Base-by-base conservation (phyloP, 2,888 invertebrate species). In the Chloroclystis v-ata region DNA sequence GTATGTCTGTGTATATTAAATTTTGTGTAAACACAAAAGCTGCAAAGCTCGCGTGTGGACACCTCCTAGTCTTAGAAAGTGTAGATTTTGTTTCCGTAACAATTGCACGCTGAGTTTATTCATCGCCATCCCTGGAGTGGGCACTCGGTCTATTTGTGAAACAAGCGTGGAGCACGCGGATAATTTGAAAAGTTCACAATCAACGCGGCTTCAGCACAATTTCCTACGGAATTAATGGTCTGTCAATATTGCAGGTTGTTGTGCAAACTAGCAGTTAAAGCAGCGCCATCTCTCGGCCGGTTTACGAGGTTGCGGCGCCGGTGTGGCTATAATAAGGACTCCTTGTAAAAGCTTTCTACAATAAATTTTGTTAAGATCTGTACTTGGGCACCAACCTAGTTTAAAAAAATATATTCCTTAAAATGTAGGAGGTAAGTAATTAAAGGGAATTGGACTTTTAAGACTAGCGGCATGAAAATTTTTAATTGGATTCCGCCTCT, bases 141-240 rank as follows among this genome's bases (percentile, higher is more conserved):
- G 52, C 26, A 51, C 28, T 49, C 55, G n/a, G 61, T 72, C 68
- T 72, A 70, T 81, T 79, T 72, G 75, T 72, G 72, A 82, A 84
- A 84, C 78, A 77, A 74, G 72, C 77, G 59, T 74, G 61, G 64
- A 73, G 65, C 81, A 78, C 75, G 81, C 78, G 67, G 84, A 77
- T 86, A 84, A 87, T 87, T 86, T 84, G 83, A 84, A 86, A 86
- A 86, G 84, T 87, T 87, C 83, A 79, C 82, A 82, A 85, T 84
- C 82, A 84, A 85, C 84, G 77, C 81, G 69, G 72, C 69, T 80
- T 80, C 85, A 82, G 85, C 84, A 81, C 85, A 83, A 83, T 87
- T 82, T 86, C 80, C 84, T 85, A 75, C 67, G 73, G 84, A 86
- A 87, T 84, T 87, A 86, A 87, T 85, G 86, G 78, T 85, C 78